Evolutionary conservation across 1,140 invertebrate species (phyloP).

Genomic region (Aphelenchoides besseyi): DNA sequence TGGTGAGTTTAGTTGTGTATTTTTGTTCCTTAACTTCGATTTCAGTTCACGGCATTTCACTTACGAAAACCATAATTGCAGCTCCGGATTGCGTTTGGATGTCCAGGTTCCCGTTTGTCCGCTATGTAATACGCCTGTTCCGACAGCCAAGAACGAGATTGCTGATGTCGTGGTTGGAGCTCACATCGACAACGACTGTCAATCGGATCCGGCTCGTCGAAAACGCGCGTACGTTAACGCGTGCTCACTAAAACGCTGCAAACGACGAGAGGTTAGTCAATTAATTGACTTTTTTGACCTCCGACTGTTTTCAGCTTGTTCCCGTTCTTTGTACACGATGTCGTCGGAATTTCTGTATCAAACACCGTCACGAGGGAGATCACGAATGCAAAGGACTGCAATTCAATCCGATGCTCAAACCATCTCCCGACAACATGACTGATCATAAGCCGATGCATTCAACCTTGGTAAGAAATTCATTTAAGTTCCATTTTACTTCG

Average conservation of each 20-base stretch:
- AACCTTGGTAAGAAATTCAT: background rate
- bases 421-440: background rate
- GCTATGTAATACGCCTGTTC: constrained; percentile 35
- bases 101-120: constrained; percentile 41
- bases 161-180: constrained; percentile 28
- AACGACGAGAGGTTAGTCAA: constrained; percentile 22
- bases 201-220: constrained; percentile 31
- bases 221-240: constrained; percentile 29
- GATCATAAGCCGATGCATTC: background rate
- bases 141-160: constrained; percentile 27
- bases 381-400: constrained; percentile 19
- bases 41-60: constrained; percentile 29
- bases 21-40: constrained; percentile 4
- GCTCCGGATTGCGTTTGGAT: constrained; percentile 3
- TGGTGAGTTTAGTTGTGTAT: constrained; percentile 33
- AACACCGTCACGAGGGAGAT: constrained; percentile 22
- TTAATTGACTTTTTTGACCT: background rate
- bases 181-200: constrained; percentile 39
- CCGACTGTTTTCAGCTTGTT: constrained; percentile 28
- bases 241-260: constrained; percentile 31
- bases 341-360: constrained; percentile 29
- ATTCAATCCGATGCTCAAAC: constrained; percentile 12
- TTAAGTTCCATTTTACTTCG: constrained; percentile 3
- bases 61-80: constrained; percentile 36
- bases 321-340: constrained; percentile 20